phyloP scores from a whole-genome alignment of 2,113 vertebrate genomes.

The Oncorhynchus gorbuscha region DNA sequence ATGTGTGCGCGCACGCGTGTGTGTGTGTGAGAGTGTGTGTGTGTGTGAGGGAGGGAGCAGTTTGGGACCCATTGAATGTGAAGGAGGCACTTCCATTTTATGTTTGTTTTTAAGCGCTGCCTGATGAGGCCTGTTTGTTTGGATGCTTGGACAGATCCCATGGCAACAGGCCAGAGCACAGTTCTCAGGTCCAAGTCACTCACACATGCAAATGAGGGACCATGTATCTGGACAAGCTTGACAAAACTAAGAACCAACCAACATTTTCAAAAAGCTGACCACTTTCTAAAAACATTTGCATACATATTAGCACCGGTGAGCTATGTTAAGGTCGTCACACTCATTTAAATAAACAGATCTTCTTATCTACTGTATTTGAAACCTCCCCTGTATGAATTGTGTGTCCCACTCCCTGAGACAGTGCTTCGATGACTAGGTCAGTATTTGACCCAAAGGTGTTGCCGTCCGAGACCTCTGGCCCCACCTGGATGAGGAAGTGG shows the following conservation, averaged over 20 bases:
- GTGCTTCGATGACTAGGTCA: too few species aligned
- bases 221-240: constrained; percentile 17
- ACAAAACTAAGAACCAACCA: constrained; percentile 3
- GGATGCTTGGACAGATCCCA: constrained; percentile 49
- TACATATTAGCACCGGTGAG: too few species aligned
- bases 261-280: not conserved
- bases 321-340: not conserved
- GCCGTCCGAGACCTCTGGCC: not conserved
- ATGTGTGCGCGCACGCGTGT: not conserved
- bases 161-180: constrained; percentile 53
- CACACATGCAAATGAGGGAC: constrained; percentile 64
- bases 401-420: not conserved
- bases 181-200: constrained; percentile 56
- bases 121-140: constrained; percentile 57
- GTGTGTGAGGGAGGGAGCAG: not conserved
- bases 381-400: too few species aligned
- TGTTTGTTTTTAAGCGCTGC: constrained; percentile 43
- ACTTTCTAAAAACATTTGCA: not conserved
- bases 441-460: too few species aligned
- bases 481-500: constrained; percentile 90
- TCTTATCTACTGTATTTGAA: too few species aligned
- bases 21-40: not conserved
- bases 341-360: too few species aligned
- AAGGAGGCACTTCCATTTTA: constrained; percentile 41
- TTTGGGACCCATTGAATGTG: constrained; percentile 29